A percentile compares a stretch with the other conserved stretches of the same genome.
phyloP scores from a whole-genome alignment of 2,113 vertebrate species.

The Athene cunicularia region DNA sequence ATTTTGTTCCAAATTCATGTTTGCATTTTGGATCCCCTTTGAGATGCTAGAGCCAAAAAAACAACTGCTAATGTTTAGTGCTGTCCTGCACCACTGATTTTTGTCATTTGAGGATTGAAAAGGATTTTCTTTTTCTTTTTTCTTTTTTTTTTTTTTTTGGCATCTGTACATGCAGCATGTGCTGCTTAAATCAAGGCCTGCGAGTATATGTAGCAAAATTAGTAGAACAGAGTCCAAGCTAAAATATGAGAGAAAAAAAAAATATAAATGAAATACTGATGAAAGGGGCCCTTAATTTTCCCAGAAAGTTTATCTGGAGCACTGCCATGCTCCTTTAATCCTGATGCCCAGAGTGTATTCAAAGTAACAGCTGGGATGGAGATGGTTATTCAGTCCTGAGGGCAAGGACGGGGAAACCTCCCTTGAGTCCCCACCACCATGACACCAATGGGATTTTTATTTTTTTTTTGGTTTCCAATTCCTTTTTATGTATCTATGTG shows the following conservation, averaged over 20 bases:
- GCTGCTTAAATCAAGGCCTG: not conserved
- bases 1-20: not conserved
- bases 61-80: not conserved
- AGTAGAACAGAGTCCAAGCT: not conserved
- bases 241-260: not conserved
- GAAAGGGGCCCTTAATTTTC: not conserved
- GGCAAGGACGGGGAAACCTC: not conserved
- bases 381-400: not conserved
- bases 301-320: slow-evolving; percentile 7
- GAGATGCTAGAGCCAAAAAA: not conserved
- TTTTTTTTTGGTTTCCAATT: not conserved
- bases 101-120: slow-evolving; percentile 55
- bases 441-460: too few relatives aligned
- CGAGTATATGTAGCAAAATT: not conserved
- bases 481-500: fast-evolving
- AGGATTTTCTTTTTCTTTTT: slow-evolving; percentile 50
- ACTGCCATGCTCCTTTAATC: not conserved
- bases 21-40: not conserved
- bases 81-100: slow-evolving; percentile 30
- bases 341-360: not conserved
- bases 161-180: not conserved
- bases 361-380: not conserved
- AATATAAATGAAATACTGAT: slow-evolving; percentile 12
- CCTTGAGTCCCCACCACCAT: not conserved
- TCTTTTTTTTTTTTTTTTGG: slow-evolving; percentile 48